Evolutionary conservation across 2,797 vertebrate species (phyloP).

Genomic region (Melanogrammus aeglefinus): DNA sequence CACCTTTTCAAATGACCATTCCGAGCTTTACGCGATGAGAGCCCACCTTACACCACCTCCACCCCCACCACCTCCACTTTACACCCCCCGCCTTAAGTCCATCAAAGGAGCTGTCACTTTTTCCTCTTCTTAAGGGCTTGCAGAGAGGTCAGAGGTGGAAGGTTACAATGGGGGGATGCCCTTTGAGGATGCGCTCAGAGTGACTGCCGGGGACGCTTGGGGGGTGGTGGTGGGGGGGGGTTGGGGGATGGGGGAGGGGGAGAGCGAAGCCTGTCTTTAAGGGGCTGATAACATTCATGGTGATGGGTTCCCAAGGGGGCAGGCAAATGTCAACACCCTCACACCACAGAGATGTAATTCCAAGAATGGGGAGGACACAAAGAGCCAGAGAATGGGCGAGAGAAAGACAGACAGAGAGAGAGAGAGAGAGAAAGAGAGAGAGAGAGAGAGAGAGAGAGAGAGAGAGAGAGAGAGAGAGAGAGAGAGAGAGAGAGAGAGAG

Average conservation of each 20-base stretch:
- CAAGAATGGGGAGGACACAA: conserved; percentile 67
- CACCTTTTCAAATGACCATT: conserved; percentile 64
- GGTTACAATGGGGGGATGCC: conserved; percentile 55
- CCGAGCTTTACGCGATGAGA: conserved; percentile 25
- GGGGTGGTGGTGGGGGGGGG: conserved; percentile 39
- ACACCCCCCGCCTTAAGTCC: conserved; percentile 20
- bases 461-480: conserved; percentile 38
- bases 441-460: conserved; percentile 49
- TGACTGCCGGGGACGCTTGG: conserved; percentile 43
- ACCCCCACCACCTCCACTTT: conserved; percentile 44
- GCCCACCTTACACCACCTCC: background rate
- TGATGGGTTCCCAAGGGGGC: conserved; percentile 74
- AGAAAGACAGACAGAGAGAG: conserved; percentile 35
- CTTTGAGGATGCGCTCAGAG: conserved; percentile 55
- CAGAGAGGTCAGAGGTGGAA: conserved; percentile 66
- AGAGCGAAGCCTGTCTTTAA: conserved; percentile 66
- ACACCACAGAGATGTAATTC: conserved; percentile 70
- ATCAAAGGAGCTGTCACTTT: conserved; percentile 79
- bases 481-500: conserved; percentile 34
- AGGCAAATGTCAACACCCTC: conserved; percentile 78
- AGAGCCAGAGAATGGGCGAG: conserved; percentile 29
- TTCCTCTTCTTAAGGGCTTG: conserved; percentile 56
- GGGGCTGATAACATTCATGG: conserved; percentile 80
- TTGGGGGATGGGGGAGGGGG: conserved; percentile 33
- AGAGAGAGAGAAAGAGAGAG: conserved; percentile 45